These are phyloP conservation scores for Platycheirus albimanus DNA, from an alignment of 2,888 invertebrate species.

Conservation along the genomic window DNA sequence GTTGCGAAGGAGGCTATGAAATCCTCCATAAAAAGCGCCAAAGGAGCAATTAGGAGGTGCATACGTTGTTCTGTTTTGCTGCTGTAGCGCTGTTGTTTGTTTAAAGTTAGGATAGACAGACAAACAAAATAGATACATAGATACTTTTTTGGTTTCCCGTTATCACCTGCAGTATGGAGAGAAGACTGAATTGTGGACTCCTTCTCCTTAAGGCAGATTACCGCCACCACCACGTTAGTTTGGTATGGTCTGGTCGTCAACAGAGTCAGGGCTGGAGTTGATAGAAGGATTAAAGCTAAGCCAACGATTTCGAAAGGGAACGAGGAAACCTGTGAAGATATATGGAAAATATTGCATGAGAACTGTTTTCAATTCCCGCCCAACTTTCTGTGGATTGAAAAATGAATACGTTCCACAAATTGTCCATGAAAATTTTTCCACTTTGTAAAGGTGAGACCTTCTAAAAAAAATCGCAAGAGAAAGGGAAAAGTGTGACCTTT, in stretches of 20 bases:
- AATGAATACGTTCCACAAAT: too few species aligned
- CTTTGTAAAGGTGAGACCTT: too few species aligned
- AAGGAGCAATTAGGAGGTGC: conserved; percentile 82
- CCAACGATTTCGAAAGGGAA: too few species aligned
- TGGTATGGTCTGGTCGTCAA: background rate
- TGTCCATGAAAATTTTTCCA: too few species aligned
- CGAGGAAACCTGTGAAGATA: too few species aligned
- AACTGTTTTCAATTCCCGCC: too few species aligned
- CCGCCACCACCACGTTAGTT: conserved; percentile 27
- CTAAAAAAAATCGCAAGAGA: too few species aligned
- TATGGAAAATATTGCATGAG: too few species aligned
- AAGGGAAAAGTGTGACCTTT: too few species aligned
- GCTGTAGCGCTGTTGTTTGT: conserved; percentile 44
- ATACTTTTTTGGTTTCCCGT: conserved; percentile 64
- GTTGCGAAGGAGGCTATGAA: background rate
- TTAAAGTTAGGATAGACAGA: conserved; percentile 52
- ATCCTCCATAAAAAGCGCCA: conserved; percentile 68
- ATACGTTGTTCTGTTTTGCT: conserved; percentile 81
- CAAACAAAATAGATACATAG: conserved; percentile 61
- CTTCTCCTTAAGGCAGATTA: conserved; percentile 32
- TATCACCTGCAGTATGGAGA: conserved; percentile 70
- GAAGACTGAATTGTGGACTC: conserved; percentile 32
- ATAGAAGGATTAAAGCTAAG: background rate
- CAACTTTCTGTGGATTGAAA: too few species aligned
- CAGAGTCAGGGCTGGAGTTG: background rate